A percentile compares a stretch with the other conserved stretches of the same genome.
Evolutionary conservation across 2,797 vertebrate species (phyloP).

Genomic region (Apodemus agrarius): DNA sequence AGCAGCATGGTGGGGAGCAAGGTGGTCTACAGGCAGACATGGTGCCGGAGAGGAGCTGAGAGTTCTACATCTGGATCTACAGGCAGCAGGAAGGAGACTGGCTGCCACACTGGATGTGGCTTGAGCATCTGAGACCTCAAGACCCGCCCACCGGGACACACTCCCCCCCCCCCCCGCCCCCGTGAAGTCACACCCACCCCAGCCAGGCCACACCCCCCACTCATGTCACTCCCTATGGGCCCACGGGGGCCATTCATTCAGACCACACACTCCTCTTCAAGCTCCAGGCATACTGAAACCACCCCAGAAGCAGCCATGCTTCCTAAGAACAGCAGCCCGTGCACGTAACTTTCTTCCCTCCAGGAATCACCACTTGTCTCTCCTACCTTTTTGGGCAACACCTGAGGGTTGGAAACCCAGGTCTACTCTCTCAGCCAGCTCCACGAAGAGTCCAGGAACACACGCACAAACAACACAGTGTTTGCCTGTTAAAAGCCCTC

Average conservation of each 20-base stretch:
- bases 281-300: not conserved
- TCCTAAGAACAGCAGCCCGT: not conserved
- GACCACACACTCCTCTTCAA: not conserved
- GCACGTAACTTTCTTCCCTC: not conserved
- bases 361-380: not conserved
- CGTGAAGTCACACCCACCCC: not conserved
- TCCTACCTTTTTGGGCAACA: not conserved
- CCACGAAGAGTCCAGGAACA: not conserved
- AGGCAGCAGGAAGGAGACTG: not conserved
- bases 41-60: not conserved
- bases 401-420: no score
- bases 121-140: not conserved
- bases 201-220: not conserved
- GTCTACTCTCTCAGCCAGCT: not conserved
- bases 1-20: not conserved
- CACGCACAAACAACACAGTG: fast-evolving
- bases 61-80: not conserved
- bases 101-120: not conserved
- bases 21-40: not conserved
- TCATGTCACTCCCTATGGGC: not conserved
- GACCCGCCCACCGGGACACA: not conserved
- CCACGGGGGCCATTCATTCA: not conserved
- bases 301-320: not conserved
- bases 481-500: not conserved
- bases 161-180: no score